Percentiles rank a stretch among this genome's conserved stretches.
These are phyloP conservation scores for Gryon sp. DNA, from an alignment of 1,140 invertebrate genomes.

Conservation along the genomic window DNA sequence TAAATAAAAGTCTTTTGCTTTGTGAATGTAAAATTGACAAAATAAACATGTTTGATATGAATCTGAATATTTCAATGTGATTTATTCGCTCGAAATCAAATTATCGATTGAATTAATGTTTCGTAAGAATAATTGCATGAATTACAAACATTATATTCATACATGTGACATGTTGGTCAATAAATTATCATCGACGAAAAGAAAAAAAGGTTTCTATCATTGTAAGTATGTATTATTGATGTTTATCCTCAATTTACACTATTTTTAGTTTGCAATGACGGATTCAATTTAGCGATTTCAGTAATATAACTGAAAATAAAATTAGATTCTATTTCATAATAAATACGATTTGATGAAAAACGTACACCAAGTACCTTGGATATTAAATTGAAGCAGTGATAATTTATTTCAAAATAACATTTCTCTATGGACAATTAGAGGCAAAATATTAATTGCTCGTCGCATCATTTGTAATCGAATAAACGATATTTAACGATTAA, in stretches of 20 bases:
- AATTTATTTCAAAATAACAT: not conserved
- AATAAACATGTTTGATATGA: too few species aligned
- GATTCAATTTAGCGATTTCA: slow-evolving; percentile 4
- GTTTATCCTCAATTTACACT: slow-evolving; percentile 10
- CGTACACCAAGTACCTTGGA: not conserved
- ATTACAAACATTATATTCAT: too few species aligned
- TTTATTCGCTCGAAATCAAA: too few species aligned
- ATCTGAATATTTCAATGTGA: too few species aligned
- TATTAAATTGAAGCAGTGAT: not conserved
- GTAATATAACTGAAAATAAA: not conserved
- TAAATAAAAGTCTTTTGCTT: too few species aligned
- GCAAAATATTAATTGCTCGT: not conserved
- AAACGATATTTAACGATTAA: slow-evolving; percentile 5
- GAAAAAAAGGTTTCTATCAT: slow-evolving; percentile 20
- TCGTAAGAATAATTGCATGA: too few species aligned
- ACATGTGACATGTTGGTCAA: too few species aligned
- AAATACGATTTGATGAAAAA: slow-evolving; percentile 13
- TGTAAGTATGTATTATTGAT: slow-evolving; percentile 1
- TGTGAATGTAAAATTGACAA: too few species aligned
- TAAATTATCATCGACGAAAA: too few species aligned
- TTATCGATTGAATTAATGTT: too few species aligned
- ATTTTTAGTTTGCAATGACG: slow-evolving; percentile 27
- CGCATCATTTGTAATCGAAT: not conserved
- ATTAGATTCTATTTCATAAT: slow-evolving; percentile 7
- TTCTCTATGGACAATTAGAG: not conserved